These are phyloP conservation scores for Noctua comes DNA, from an alignment of 2,888 invertebrate genomes.

Conservation along the genomic window DNA sequence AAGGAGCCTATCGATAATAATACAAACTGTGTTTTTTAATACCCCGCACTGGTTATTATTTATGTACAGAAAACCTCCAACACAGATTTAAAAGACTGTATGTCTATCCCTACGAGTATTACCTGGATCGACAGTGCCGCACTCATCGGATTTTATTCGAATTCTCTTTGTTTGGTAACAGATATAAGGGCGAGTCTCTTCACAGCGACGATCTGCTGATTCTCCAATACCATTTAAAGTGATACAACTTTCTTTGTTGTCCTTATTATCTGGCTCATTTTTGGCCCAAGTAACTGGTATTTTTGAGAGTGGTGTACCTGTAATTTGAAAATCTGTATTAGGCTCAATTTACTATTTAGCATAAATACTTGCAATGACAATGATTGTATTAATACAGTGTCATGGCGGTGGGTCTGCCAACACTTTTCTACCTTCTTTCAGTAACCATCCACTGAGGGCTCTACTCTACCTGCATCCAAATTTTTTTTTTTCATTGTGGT, in stretches of 20 bases:
- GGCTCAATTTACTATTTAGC: neutral
- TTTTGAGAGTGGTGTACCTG: slow-evolving; percentile 54
- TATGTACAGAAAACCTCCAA: neutral
- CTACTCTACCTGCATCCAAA: neutral
- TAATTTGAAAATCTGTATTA: neutral
- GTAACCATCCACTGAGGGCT: neutral
- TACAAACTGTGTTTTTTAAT: neutral
- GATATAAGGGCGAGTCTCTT: slow-evolving; percentile 52
- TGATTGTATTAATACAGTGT: too few relatives aligned
- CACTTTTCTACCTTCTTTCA: neutral
- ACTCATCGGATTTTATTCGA: slow-evolving; percentile 23
- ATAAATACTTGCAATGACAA: neutral
- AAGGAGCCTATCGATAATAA: neutral
- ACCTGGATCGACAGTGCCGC: slow-evolving; percentile 60
- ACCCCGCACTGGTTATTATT: neutral
- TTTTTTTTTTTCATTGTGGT: too few relatives aligned
- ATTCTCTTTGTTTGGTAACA: slow-evolving; percentile 46
- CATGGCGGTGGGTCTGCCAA: neutral
- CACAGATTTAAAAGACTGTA: neutral
- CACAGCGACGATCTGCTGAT: slow-evolving; percentile 50
- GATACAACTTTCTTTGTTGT: slow-evolving; percentile 61
- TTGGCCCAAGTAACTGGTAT: slow-evolving; percentile 53
- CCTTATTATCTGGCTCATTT: slow-evolving; percentile 59
- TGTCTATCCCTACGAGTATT: neutral
- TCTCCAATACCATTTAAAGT: slow-evolving; percentile 50